Percentiles rank a stretch among this genome's conserved stretches.
These are phyloP conservation scores for Nematolebias whitei DNA, from an alignment of 2,113 vertebrate species.

Conservation along the genomic window DNA sequence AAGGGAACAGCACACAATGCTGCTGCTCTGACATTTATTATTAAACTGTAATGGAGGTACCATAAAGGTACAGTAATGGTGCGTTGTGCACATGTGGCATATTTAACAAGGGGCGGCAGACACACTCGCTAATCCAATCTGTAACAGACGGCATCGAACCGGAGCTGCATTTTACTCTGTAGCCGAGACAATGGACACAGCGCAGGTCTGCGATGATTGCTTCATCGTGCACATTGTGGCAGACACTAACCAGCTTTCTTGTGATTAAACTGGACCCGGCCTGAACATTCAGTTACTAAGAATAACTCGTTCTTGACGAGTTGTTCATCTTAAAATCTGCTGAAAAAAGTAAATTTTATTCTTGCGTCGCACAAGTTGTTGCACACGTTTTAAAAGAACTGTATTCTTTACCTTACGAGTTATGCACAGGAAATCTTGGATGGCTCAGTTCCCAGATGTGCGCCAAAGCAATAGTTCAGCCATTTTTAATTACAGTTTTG, in stretches of 20 bases:
- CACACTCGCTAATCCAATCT: conserved; percentile 42
- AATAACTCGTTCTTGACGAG: not conserved
- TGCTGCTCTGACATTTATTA: too few species aligned
- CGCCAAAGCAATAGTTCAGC: too few species aligned
- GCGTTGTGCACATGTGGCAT: conserved; percentile 2
- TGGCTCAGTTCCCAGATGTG: too few species aligned
- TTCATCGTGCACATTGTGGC: not conserved
- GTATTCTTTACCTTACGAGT: too few species aligned
- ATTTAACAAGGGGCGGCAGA: conserved; percentile 24
- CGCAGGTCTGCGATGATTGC: conserved; percentile 17
- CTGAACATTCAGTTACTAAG: not conserved
- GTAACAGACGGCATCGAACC: not conserved
- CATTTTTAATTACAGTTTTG: too few species aligned
- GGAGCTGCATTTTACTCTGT: conserved; percentile 12
- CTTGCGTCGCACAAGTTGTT: too few species aligned
- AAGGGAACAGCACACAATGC: too few species aligned
- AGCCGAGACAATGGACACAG: conserved; percentile 1
- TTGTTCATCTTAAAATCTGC: not conserved
- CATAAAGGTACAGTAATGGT: not conserved
- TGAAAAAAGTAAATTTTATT: not conserved
- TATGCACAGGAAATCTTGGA: too few species aligned
- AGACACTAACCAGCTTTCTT: conserved; percentile 45
- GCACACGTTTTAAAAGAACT: too few species aligned
- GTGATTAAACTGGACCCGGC: conserved; percentile 27
- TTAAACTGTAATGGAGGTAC: conserved; percentile 13